These are phyloP conservation scores for Micromussa lordhowensis DNA, from an alignment of 92 coral and sea anemone species.

Conservation along the genomic window DNA sequence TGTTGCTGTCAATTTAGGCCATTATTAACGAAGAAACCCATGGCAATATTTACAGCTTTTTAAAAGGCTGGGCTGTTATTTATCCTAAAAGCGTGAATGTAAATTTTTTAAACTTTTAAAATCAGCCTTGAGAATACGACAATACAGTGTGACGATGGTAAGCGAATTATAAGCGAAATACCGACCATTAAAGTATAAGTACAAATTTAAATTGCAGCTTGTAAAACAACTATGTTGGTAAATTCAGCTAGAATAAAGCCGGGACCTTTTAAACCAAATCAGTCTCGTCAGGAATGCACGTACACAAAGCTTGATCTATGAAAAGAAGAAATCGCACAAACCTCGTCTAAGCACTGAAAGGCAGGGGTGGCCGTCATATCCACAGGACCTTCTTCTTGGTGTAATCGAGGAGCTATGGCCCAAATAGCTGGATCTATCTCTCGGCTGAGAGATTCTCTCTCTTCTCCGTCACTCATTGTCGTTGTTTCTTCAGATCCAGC, in stretches of 20 bases:
- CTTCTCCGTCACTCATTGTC: slow-evolving; percentile 93
- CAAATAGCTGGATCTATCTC: slow-evolving; percentile 92
- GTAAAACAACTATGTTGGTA: neutral
- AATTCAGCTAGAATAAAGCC: neutral
- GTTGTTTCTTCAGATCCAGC: neutral
- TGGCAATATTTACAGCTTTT: neutral
- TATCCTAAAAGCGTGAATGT: neutral
- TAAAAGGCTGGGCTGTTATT: neutral
- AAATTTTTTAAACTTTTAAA: neutral
- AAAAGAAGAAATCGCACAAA: slow-evolving; percentile 27
- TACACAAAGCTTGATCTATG: neutral
- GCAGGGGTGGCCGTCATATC: slow-evolving; percentile 99
- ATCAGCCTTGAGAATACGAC: neutral
- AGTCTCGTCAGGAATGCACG: neutral
- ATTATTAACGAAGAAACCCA: no score
- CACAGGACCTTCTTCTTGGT: slow-evolving; percentile 97
- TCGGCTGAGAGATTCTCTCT: slow-evolving; percentile 80
- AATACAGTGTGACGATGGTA: no score
- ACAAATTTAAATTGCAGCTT: neutral
- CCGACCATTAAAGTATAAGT: neutral
- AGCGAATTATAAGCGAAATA: no score
- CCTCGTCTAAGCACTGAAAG: slow-evolving; percentile 98
- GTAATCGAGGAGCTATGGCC: slow-evolving; percentile 96
- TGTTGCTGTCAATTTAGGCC: no score
- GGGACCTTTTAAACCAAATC: neutral